A percentile compares a stretch with the other conserved stretches of the same genome.
Conservation (phyloP, 1,140 invertebrate species). For the Drosophila gunungcola region DNA sequence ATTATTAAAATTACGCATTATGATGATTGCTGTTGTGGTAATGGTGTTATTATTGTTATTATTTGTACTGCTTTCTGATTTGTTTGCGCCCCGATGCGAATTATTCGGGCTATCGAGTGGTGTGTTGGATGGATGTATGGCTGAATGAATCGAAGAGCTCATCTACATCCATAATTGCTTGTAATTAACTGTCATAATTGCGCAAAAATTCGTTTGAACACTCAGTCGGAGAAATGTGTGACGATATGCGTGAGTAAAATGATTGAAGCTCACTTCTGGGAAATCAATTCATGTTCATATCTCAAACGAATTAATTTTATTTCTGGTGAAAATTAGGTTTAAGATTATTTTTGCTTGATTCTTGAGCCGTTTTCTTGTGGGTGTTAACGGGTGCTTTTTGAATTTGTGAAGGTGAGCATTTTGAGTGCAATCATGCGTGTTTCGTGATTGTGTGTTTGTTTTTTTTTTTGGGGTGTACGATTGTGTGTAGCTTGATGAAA, state of each 20-base stretch:
- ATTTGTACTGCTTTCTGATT: slow-evolving; percentile 67
- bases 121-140: neutral
- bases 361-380: slow-evolving; percentile 11
- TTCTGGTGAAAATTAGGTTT: neutral
- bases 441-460: neutral
- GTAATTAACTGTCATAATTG: slow-evolving; percentile 68
- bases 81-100: slow-evolving; percentile 51
- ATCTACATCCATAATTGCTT: slow-evolving; percentile 58
- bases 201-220: slow-evolving; percentile 13
- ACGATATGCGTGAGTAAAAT: neutral
- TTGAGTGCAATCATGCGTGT: slow-evolving; percentile 30
- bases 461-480: slow-evolving; percentile 1
- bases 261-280: neutral
- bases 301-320: neutral
- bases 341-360: slow-evolving; percentile 1
- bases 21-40: slow-evolving; percentile 49
- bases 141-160: slow-evolving; percentile 4
- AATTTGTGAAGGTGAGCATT: slow-evolving; percentile 22
- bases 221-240: slow-evolving; percentile 32
- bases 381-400: slow-evolving; percentile 35
- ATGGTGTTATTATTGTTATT: slow-evolving; percentile 39
- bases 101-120: slow-evolving; percentile 40
- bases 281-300: neutral
- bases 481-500: slow-evolving; percentile 38
- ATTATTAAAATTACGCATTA: slow-evolving; percentile 74